phyloP scores from a whole-genome alignment of 2,797 vertebrate species.

The Rallus crepitans region DNA sequence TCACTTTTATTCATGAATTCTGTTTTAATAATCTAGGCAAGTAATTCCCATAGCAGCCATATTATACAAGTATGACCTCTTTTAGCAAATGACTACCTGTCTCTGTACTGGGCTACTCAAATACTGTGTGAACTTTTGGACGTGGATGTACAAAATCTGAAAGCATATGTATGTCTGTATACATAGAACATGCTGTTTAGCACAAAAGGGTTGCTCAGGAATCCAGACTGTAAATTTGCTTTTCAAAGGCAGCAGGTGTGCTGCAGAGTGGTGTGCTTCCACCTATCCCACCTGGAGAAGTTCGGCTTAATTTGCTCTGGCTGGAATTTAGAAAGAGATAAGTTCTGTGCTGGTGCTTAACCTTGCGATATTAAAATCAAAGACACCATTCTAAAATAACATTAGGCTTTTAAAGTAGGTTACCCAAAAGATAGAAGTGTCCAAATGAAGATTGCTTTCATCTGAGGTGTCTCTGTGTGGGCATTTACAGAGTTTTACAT shows the following conservation, averaged over 20 bases:
- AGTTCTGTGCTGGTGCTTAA: background rate
- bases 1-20: background rate
- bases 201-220: background rate
- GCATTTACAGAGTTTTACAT: background rate
- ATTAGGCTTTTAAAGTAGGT: background rate
- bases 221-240: background rate
- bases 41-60: background rate
- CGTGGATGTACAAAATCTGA: background rate
- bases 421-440: background rate
- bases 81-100: background rate
- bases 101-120: background rate
- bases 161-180: background rate
- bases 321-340: background rate
- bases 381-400: background rate
- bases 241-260: background rate
- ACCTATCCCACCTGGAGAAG: background rate
- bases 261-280: background rate
- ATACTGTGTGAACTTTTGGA: background rate
- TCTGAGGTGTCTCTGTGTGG: background rate
- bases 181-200: background rate
- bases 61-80: background rate
- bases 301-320: background rate
- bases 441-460: background rate
- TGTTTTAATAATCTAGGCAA: background rate
- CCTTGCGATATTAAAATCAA: background rate